Percentiles rank a stretch among this genome's conserved stretches.
Evolutionary conservation across 2,797 vertebrate species (phyloP).

Genomic region (Labeo calbasu): DNA sequence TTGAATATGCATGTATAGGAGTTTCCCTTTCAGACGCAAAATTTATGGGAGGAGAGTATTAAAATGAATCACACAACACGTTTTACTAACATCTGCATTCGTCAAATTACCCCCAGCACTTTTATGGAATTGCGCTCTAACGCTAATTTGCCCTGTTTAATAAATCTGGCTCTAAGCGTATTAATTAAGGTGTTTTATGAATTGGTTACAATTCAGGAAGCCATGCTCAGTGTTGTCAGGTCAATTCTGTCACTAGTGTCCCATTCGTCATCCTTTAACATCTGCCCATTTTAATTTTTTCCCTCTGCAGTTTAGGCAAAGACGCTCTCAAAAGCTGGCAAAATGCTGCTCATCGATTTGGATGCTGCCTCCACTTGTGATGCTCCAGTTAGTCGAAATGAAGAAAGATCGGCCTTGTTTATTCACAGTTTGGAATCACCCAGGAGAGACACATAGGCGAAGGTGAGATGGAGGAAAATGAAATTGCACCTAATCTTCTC

Average conservation of each 20-base stretch:
- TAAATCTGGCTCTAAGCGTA: too few species aligned
- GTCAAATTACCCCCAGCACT: too few species aligned
- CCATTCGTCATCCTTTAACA: background rate
- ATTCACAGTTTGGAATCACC: slow-evolving; percentile 59
- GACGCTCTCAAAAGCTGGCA: slow-evolving; percentile 58
- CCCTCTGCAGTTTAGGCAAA: slow-evolving; percentile 60
- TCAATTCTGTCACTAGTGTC: background rate
- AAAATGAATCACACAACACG: too few species aligned
- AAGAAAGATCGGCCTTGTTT: slow-evolving; percentile 66
- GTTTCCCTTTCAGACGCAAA: too few species aligned
- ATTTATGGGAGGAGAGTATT: too few species aligned
- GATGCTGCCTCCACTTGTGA: slow-evolving; percentile 62
- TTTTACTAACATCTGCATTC: too few species aligned
- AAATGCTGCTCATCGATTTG: slow-evolving; percentile 62
- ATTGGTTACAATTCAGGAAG: background rate
- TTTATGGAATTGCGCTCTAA: too few species aligned
- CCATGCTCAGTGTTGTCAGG: background rate
- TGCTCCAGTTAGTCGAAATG: slow-evolving; percentile 61
- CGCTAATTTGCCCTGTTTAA: background rate
- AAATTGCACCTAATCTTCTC: slow-evolving; percentile 52
- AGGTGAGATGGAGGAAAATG: slow-evolving; percentile 53
- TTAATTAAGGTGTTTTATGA: background rate
- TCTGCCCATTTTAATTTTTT: slow-evolving; percentile 48
- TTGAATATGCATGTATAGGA: too few species aligned
- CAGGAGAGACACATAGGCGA: slow-evolving; percentile 36